Percentiles rank a stretch among this genome's conserved stretches.
These are phyloP conservation scores for Rhorus exstirpatorius DNA, from an alignment of 2,888 invertebrate genomes.

Conservation along the genomic window DNA sequence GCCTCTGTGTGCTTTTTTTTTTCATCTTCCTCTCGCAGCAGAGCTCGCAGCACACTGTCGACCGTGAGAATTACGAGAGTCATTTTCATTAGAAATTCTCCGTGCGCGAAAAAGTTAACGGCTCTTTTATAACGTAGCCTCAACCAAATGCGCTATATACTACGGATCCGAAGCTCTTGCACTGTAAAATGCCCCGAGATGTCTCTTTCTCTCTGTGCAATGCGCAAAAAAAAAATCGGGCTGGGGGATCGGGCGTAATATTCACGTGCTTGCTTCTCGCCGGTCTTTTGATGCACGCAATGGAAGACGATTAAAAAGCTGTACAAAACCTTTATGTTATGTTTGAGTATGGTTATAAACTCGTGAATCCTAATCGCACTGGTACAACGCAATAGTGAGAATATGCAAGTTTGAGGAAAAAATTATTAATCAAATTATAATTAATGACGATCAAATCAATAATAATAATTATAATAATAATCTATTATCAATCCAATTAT, in stretches of 20 bases:
- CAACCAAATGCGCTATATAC: background rate
- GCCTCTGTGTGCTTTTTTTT: conserved; percentile 25
- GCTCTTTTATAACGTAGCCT: conserved; percentile 45
- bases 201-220: background rate
- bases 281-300: conserved; percentile 27
- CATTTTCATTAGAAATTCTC: conserved; percentile 67
- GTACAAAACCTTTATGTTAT: background rate
- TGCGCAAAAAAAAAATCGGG: background rate
- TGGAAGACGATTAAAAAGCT: background rate
- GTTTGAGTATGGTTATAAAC: too few species aligned
- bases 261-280: conserved; percentile 7
- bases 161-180: background rate
- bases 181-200: background rate
- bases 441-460: too few species aligned
- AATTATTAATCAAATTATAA: too few species aligned
- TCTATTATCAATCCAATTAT: too few species aligned
- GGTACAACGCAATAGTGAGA: too few species aligned
- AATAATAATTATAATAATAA: too few species aligned
- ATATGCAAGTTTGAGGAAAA: too few species aligned
- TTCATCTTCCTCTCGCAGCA: conserved; percentile 37
- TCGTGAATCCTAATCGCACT: too few species aligned
- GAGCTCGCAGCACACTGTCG: conserved; percentile 58
- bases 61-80: conserved; percentile 72
- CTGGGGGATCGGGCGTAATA: conserved; percentile 16
- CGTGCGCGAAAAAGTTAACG: conserved; percentile 50